Evolutionary conservation across 2,113 vertebrate genomes (phyloP), one percentile per base, ranked within the genome.

Genomic region (Hypanus sabinus): DNA sequence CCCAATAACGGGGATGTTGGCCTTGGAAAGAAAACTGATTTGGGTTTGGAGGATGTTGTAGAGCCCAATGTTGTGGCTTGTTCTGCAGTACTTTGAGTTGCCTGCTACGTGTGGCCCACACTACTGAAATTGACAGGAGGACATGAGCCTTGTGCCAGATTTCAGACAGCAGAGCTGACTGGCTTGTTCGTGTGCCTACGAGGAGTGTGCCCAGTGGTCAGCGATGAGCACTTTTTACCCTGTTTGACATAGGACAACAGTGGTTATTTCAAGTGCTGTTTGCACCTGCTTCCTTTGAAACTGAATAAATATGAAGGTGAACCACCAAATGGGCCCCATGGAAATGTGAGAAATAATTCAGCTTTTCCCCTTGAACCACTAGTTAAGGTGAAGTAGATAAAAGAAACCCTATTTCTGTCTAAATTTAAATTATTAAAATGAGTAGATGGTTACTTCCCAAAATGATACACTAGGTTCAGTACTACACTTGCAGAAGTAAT

Each of bases 341-440:
- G 55, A 24, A 8, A 46, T 83, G 1, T 38, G 79, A 33, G 20
- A 87, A 87, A 30, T 4, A 62, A 62, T 87, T 20, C 27, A 60
- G 57, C 81, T 22, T 57, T 85, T 46, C 55, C n/a, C 5, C 24
- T 30, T 62, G 30, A 27, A 62, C 83, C 9, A 62, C 27, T 87
- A 3, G 27, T 62, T 87, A 62, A 60, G 30, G 57, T n/a, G 27
- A n/a, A 87, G 57, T 57, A 87, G 33, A 62, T 87, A 27, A 60
- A 87, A 62, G 55, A 62, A 87, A 87, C 10, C 83, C 30, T 87
- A 73, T 60, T 87, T 62, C 83, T 62, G 83, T 87, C 83, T 30
- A 87, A 57, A 87, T 87, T 87, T 87, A 24, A 87, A 87, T 62
- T 87, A 60, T 87, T 87, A 87, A 87, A 87, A 87, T 62, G 24